These are phyloP conservation scores for Aphaenogaster floridana DNA, from an alignment of 1,140 invertebrate species.

Conservation along the genomic window DNA sequence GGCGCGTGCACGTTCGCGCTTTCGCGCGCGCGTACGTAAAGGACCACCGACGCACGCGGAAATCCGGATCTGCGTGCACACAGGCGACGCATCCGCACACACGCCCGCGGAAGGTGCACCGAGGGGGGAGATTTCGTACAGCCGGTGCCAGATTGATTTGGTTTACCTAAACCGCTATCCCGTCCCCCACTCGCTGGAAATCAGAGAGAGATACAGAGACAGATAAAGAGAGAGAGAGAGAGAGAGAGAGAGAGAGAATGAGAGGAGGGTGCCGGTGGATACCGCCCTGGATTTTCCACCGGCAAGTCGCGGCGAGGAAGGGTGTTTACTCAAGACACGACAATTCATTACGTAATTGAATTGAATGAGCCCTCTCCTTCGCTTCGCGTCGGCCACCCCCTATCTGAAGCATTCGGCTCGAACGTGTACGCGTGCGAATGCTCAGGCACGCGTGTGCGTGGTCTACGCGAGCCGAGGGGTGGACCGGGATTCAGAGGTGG, in stretches of 20 bases:
- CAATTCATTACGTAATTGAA: slow-evolving; percentile 87
- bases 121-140: slow-evolving; percentile 65
- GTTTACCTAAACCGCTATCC: slow-evolving; percentile 58
- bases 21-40: background rate
- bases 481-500: slow-evolving; percentile 39
- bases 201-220: slow-evolving; percentile 35
- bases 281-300: slow-evolving; percentile 70
- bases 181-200: background rate
- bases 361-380: slow-evolving; percentile 83
- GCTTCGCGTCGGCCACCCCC: slow-evolving; percentile 43
- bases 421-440: slow-evolving; percentile 58
- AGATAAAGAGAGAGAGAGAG: slow-evolving; percentile 1
- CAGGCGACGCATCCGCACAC: background rate
- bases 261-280: slow-evolving; percentile 37
- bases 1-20: slow-evolving; percentile 4
- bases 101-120: slow-evolving; percentile 11
- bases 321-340: slow-evolving; percentile 87
- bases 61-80: background rate
- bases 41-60: slow-evolving; percentile 20
- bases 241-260: slow-evolving; percentile 35
- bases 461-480: slow-evolving; percentile 35
- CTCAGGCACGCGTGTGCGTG: slow-evolving; percentile 58
- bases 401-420: slow-evolving; percentile 13
- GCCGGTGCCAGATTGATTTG: slow-evolving; percentile 76
- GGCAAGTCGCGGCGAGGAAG: slow-evolving; percentile 83